phyloP scores from a whole-genome alignment of 2,888 invertebrate genomes.

The Trachelus iudaicus region DNA sequence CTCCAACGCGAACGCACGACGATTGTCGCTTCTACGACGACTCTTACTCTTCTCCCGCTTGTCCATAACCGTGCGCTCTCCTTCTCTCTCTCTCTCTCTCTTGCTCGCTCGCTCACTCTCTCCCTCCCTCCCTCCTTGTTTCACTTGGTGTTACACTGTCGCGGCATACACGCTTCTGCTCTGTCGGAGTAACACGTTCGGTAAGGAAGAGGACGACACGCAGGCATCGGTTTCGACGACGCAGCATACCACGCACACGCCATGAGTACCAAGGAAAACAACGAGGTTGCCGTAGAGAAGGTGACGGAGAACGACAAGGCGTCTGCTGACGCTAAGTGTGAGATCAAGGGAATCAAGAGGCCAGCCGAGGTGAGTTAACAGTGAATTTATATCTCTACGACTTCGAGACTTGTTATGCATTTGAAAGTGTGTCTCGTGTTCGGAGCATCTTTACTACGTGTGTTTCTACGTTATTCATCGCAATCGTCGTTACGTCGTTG shows the following conservation, averaged over 20 bases:
- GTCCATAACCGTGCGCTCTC: neutral
- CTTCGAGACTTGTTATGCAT: neutral
- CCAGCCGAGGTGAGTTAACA: constrained; percentile 83
- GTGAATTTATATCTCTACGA: neutral
- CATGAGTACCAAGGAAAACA: constrained; percentile 88
- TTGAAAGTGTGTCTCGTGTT: neutral
- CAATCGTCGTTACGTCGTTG: neutral
- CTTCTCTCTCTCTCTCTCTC: neutral
- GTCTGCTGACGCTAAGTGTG: constrained; percentile 79
- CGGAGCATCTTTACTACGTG: neutral
- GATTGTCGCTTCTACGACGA: neutral
- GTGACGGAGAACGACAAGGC: constrained; percentile 81
- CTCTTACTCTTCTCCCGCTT: constrained; percentile 12
- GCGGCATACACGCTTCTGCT: constrained; percentile 23
- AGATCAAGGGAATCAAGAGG: constrained; percentile 88
- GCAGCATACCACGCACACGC: constrained; percentile 59
- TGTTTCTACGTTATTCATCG: neutral
- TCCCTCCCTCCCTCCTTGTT: constrained; percentile 27
- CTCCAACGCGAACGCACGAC: neutral
- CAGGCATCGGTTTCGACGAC: constrained; percentile 30
- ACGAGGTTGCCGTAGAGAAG: constrained; percentile 89
- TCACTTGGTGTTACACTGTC: constrained; percentile 19
- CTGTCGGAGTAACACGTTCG: constrained; percentile 10
- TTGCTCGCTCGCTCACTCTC: constrained; percentile 8
- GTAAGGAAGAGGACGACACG: constrained; percentile 19